Percentiles rank a stretch among this genome's conserved stretches.
Conservation (phyloP, 2,797 vertebrate species). For the Cossypha dichroa region DNA sequence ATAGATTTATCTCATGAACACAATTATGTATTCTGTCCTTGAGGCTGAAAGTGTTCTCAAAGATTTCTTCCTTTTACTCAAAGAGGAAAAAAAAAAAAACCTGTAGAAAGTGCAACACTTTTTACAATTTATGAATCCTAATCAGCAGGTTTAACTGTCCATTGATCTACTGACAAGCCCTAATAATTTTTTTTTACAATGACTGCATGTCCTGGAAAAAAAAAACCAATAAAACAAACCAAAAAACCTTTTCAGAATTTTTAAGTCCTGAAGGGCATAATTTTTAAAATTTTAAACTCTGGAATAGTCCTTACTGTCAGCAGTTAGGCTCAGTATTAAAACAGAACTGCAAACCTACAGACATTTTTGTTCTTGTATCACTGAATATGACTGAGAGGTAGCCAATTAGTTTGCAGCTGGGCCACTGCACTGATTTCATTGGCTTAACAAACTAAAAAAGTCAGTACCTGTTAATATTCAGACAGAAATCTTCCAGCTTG, state of each 20-base stretch:
- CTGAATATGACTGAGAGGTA: background rate
- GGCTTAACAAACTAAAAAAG: background rate
- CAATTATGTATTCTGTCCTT: constrained; percentile 3
- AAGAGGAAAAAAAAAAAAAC: background rate
- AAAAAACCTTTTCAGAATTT: background rate
- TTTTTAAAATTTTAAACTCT: background rate
- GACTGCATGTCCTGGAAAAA: background rate
- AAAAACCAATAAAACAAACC: background rate
- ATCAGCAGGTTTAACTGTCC: background rate
- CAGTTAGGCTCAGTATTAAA: background rate
- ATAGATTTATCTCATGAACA: background rate
- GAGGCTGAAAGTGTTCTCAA: background rate
- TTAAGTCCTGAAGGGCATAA: background rate
- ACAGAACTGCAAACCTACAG: background rate
- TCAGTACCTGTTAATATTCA: background rate
- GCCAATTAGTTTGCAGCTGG: background rate
- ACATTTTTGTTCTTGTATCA: background rate
- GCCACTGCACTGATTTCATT: background rate
- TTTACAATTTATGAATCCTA: constrained; percentile 15
- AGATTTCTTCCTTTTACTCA: background rate
- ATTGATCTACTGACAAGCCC: constrained; percentile 23
- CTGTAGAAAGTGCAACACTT: background rate
- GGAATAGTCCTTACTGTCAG: background rate
- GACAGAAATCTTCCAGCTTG: background rate
- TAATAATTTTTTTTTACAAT: background rate